Evolutionary conservation across 2,797 vertebrate genomes (phyloP).

Genomic region (Silurus lanzhouensis): DNA sequence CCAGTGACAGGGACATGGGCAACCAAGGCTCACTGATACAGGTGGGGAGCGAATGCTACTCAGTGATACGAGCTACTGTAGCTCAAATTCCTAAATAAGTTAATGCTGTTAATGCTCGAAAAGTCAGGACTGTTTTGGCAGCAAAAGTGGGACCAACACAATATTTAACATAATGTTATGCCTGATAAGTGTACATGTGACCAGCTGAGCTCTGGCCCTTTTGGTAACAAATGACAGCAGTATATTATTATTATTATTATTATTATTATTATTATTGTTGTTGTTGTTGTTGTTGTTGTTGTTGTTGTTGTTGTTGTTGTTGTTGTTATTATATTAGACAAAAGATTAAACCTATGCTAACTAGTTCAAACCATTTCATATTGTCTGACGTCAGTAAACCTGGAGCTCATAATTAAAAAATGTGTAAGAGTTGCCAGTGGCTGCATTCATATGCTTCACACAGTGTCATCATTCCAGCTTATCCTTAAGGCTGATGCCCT

Average conservation of each 20-base stretch:
- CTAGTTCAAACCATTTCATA: neutral
- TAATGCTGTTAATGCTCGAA: too few species aligned
- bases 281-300: neutral
- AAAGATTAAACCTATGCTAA: too few species aligned
- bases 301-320: neutral
- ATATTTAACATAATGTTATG: too few species aligned
- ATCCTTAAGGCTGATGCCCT: constrained; percentile 15
- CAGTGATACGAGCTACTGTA: too few species aligned
- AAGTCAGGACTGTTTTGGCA: too few species aligned
- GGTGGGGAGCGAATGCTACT: too few species aligned
- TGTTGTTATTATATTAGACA: neutral
- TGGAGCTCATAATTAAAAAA: too few species aligned
- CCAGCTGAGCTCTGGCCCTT: neutral
- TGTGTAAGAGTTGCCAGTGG: neutral
- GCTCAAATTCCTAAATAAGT: too few species aligned
- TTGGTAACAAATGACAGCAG: constrained; percentile 3
- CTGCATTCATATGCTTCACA: neutral
- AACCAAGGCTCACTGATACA: too few species aligned
- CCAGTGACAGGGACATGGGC: too few species aligned
- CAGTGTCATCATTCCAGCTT: neutral
- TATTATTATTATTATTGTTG: neutral
- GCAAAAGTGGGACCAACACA: too few species aligned
- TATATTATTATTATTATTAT: neutral
- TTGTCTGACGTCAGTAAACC: neutral
- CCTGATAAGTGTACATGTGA: too few species aligned